Percentiles rank a stretch among this genome's conserved stretches.
Evolutionary conservation across 2,797 vertebrate species (phyloP).

Genomic region (Sphenopsis melanotis): DNA sequence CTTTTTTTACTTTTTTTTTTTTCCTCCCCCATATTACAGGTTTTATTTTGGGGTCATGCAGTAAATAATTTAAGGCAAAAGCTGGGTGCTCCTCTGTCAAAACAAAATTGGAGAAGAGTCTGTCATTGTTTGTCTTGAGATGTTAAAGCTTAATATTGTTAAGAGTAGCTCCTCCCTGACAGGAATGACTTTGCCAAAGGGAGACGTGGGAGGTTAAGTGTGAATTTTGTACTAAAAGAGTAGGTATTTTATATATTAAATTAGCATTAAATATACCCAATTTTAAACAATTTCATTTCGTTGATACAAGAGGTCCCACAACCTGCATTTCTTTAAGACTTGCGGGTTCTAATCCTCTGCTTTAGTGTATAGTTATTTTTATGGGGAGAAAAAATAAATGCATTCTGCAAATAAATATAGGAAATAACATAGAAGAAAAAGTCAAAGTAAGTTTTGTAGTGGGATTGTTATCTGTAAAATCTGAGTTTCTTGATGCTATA

Average conservation of each 20-base stretch:
- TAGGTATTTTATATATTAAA: not conserved
- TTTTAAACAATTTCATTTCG: not conserved
- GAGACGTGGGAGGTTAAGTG: not conserved
- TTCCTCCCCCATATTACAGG: fast-evolving
- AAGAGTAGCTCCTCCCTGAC: not conserved
- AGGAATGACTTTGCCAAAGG: not conserved
- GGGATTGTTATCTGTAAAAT: not conserved
- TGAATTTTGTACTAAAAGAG: not conserved
- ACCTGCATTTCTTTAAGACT: not conserved
- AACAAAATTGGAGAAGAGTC: not conserved
- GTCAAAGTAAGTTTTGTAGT: not conserved
- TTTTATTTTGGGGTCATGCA: not conserved
- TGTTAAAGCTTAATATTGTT: not conserved
- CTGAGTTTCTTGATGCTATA: not conserved
- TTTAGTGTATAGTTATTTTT: not conserved
- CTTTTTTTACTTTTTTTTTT: fast-evolving
- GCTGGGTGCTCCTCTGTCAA: not conserved
- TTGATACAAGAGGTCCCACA: not conserved
- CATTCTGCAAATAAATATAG: not conserved
- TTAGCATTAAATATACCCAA: not conserved
- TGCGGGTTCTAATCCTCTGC: not conserved
- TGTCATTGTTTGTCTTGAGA: not conserved
- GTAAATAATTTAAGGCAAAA: not conserved
- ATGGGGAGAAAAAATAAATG: not conserved
- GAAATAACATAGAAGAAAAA: not conserved